These are phyloP conservation scores for Puma concolor DNA, from an alignment of 2,113 vertebrate genomes.

Conservation along the genomic window DNA sequence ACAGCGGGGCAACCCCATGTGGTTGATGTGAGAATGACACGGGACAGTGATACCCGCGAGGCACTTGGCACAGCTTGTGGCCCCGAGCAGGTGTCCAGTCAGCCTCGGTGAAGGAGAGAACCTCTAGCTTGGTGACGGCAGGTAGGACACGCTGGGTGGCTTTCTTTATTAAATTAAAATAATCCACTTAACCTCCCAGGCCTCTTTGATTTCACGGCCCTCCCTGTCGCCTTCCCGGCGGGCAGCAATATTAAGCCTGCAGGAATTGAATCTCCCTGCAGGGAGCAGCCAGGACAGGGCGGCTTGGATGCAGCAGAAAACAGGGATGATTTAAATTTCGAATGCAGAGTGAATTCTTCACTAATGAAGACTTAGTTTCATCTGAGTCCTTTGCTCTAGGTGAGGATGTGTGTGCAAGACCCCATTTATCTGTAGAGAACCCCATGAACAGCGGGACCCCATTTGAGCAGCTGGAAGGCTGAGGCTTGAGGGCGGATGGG, in stretches of 20 bases:
- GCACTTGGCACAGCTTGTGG: not conserved
- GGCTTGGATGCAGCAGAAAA: not conserved
- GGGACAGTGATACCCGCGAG: not conserved
- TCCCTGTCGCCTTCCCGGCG: not conserved
- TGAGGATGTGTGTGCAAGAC: not conserved
- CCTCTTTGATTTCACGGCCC: not conserved
- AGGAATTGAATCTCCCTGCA: not conserved
- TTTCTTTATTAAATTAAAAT: not conserved
- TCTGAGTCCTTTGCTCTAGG: not conserved
- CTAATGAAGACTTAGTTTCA: not conserved
- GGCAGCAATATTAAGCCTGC: not conserved
- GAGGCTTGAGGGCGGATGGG: not conserved
- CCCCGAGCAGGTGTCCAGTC: no score
- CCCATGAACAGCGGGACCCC: not conserved
- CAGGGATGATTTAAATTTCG: not conserved
- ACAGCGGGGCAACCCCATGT: not conserved
- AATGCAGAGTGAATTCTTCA: not conserved
- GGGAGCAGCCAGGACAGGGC: not conserved
- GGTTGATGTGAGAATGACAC: not conserved
- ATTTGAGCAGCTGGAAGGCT: not conserved
- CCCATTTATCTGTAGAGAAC: not conserved
- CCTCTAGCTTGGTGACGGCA: accelerated
- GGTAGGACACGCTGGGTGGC: not conserved
- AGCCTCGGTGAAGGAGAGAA: accelerated
- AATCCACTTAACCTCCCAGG: not conserved